Evolutionary conservation across 1,140 invertebrate species (phyloP).

Genomic region (Lordiphosa mommai): DNA sequence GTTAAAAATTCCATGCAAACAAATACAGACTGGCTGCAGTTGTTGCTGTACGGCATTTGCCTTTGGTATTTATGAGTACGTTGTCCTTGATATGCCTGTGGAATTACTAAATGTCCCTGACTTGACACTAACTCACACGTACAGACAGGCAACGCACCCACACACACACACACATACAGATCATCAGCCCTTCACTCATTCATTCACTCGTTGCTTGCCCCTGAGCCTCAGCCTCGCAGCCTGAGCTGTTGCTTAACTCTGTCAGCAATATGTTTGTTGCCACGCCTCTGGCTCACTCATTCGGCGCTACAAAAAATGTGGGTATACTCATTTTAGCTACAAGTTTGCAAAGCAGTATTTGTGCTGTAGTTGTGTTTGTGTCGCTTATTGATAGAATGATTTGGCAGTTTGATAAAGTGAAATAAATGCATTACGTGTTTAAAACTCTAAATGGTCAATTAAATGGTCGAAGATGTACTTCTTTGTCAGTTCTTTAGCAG

Average conservation of each 20-base stretch:
- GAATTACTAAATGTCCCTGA: constrained; percentile 77
- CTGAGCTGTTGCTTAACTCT: constrained; percentile 53
- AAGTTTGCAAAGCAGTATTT: too few relatives aligned
- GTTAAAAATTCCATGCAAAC: constrained; percentile 76
- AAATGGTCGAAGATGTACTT: too few relatives aligned
- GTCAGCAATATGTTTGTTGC: constrained; percentile 65
- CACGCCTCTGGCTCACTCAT: constrained; percentile 32
- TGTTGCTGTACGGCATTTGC: constrained; percentile 61
- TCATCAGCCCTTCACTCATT: constrained; percentile 57
- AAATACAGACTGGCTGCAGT: constrained; percentile 63
- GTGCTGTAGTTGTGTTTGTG: too few relatives aligned
- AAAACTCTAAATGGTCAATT: too few relatives aligned
- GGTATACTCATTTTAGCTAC: too few relatives aligned
- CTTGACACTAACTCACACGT: constrained; percentile 65
- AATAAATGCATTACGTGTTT: too few relatives aligned
- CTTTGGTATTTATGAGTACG: constrained; percentile 78
- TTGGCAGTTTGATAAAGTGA: too few relatives aligned
- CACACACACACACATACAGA: constrained; percentile 29
- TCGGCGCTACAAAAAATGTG: constrained; percentile 9
- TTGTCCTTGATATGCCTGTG: constrained; percentile 74
- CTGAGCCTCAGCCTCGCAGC: constrained; percentile 1
- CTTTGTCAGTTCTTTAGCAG: too few relatives aligned
- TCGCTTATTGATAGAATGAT: too few relatives aligned
- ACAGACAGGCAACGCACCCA: constrained; percentile 16
- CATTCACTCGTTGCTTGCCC: constrained; percentile 28